These are phyloP conservation scores for Thalpophila matura DNA, from an alignment of 2,888 invertebrate genomes.

Conservation along the genomic window DNA sequence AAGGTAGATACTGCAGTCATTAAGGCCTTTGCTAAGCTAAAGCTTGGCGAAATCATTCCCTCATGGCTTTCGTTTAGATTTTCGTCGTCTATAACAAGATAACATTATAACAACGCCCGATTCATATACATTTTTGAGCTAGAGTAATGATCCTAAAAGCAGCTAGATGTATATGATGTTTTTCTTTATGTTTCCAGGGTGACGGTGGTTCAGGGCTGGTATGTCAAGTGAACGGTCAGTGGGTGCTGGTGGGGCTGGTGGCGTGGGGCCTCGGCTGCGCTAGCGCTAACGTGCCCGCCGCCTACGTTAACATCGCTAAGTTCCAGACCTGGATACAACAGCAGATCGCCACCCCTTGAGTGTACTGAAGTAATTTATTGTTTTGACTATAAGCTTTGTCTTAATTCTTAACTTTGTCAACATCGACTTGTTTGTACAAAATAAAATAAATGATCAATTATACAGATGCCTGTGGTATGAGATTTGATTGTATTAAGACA, in stretches of 20 bases:
- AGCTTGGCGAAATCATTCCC: no score
- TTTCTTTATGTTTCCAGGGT: slow-evolving; percentile 85
- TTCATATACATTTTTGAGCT: no score
- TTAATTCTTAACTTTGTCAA: slow-evolving; percentile 8
- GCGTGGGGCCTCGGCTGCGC: slow-evolving; percentile 95
- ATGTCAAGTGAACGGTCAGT: slow-evolving; percentile 90
- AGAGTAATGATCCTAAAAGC: no score
- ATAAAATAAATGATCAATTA: slow-evolving; percentile 7
- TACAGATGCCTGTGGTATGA: neutral
- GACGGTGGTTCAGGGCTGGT: slow-evolving; percentile 94
- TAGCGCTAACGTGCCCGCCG: slow-evolving; percentile 93
- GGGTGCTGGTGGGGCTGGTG: slow-evolving; percentile 92
- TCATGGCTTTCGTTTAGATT: no score
- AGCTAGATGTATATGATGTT: no score
- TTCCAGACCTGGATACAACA: slow-evolving; percentile 93
- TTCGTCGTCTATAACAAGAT: no score
- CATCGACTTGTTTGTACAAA: slow-evolving; percentile 29
- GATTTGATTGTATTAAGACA: neutral
- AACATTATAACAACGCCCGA: no score
- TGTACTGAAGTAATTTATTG: neutral
- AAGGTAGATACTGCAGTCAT: no score
- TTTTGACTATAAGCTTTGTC: slow-evolving; percentile 20
- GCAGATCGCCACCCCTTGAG: slow-evolving; percentile 79
- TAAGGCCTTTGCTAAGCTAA: no score
- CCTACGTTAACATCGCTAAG: slow-evolving; percentile 94